Evolutionary conservation across 23 tunicate genomes (phyloP).

Genomic region (Aplidium turbinatum): DNA sequence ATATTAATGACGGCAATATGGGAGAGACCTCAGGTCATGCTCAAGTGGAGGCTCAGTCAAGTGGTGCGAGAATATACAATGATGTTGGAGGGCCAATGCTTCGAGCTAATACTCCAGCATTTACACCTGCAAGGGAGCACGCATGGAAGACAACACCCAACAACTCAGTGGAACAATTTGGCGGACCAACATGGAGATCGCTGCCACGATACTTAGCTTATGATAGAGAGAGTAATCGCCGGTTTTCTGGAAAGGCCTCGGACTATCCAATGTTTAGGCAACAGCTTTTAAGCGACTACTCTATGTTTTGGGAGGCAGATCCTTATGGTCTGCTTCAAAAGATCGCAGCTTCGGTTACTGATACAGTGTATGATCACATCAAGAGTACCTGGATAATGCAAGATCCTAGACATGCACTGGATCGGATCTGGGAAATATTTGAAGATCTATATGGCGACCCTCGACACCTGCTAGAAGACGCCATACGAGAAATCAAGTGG

Average conservation of each 20-base stretch:
- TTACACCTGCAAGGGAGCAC: too few species aligned
- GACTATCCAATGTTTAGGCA: slow-evolving; percentile 11
- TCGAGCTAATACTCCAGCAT: too few species aligned
- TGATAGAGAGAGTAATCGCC: neutral
- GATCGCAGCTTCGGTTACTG: neutral
- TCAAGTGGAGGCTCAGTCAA: too few species aligned
- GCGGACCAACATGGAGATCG: too few species aligned
- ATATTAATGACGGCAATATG: too few species aligned
- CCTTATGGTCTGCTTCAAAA: neutral
- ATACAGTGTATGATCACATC: slow-evolving; percentile 6
- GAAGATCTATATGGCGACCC: neutral
- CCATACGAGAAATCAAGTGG: slow-evolving; percentile 5
- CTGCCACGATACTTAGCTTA: too few species aligned
- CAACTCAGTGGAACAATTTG: too few species aligned
- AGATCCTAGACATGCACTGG: neutral
- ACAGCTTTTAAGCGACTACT: slow-evolving; percentile 1
- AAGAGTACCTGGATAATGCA: neutral
- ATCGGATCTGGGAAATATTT: neutral
- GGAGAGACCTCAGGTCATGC: too few species aligned
- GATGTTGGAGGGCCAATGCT: too few species aligned
- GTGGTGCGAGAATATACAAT: too few species aligned
- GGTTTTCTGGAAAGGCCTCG: neutral
- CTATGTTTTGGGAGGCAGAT: neutral
- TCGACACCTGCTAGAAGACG: neutral
- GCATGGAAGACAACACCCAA: too few species aligned